Percentiles rank a stretch among this genome's conserved stretches.
Conservation (phyloP, 2,113 vertebrate genomes). For the Herpailurus yagouaroundi region DNA sequence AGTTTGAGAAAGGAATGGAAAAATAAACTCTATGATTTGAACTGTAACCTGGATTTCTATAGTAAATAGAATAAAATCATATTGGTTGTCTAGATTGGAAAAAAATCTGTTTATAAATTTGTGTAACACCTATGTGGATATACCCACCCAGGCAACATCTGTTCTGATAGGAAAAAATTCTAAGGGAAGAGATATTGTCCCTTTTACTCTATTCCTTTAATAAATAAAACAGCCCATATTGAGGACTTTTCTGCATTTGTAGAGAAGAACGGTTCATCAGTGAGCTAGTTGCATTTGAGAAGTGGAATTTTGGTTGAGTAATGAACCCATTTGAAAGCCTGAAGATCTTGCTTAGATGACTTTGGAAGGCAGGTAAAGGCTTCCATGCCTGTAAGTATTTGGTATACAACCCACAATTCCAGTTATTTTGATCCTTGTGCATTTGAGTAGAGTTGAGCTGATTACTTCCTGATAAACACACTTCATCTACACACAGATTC, state of each 20-base stretch:
- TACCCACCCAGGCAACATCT: neutral
- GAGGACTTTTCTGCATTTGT: neutral
- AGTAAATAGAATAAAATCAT: constrained; percentile 20
- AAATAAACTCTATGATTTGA: neutral
- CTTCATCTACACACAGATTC: neutral
- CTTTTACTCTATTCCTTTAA: neutral
- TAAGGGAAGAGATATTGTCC: neutral
- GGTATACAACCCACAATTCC: neutral
- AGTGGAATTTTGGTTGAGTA: neutral
- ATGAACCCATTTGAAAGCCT: neutral
- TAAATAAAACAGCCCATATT: neutral
- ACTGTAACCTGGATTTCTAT: neutral
- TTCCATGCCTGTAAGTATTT: neutral
- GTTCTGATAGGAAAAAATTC: neutral
- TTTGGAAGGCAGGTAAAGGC: neutral
- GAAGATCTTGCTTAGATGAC: neutral
- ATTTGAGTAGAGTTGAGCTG: neutral
- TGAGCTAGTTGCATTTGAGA: neutral
- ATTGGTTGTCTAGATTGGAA: neutral
- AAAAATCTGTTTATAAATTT: constrained; percentile 1
- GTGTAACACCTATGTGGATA: neutral
- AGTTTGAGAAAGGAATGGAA: neutral
- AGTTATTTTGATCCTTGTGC: neutral
- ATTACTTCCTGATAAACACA: neutral
- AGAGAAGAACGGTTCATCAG: neutral